Conservation (phyloP, 2,113 vertebrate genomes). For the Ancistrus triradiatus region DNA sequence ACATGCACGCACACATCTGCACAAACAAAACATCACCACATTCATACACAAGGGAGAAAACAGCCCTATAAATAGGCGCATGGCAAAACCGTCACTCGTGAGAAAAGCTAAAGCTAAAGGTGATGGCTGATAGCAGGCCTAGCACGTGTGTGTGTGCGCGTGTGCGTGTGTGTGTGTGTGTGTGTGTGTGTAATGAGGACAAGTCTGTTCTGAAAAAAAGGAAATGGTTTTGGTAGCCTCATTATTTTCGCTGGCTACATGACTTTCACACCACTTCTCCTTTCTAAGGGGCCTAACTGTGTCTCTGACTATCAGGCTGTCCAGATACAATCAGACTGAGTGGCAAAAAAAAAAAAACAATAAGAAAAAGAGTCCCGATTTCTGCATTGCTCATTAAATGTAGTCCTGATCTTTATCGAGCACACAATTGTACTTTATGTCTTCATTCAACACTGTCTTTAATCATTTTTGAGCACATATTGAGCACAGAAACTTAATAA, state of each 20-base stretch:
- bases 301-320: slow-evolving; percentile 7
- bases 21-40: slow-evolving; percentile 5
- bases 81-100: slow-evolving; percentile 26
- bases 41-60: slow-evolving; percentile 11
- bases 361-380: too few species aligned
- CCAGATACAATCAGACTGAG: slow-evolving; percentile 7
- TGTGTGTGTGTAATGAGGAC: slow-evolving; percentile 15
- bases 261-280: slow-evolving; percentile 42
- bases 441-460: too few species aligned
- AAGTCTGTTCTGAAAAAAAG: slow-evolving; percentile 32
- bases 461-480: too few species aligned
- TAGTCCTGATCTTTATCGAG: too few species aligned
- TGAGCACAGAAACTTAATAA: too few species aligned
- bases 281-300: slow-evolving; percentile 49
- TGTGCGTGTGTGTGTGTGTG: slow-evolving; percentile 21
- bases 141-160: background rate
- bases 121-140: background rate
- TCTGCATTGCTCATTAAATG: too few species aligned
- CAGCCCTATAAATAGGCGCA: slow-evolving; percentile 45
- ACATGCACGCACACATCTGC: slow-evolving; percentile 28
- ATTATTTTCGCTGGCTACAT: slow-evolving; percentile 53
- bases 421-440: too few species aligned
- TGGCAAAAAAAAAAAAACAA: too few species aligned
- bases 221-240: slow-evolving; percentile 42
- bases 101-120: slow-evolving; percentile 14